phyloP scores from a whole-genome alignment of 64 coral and sea anemone genomes.

The Montipora cactus region DNA sequence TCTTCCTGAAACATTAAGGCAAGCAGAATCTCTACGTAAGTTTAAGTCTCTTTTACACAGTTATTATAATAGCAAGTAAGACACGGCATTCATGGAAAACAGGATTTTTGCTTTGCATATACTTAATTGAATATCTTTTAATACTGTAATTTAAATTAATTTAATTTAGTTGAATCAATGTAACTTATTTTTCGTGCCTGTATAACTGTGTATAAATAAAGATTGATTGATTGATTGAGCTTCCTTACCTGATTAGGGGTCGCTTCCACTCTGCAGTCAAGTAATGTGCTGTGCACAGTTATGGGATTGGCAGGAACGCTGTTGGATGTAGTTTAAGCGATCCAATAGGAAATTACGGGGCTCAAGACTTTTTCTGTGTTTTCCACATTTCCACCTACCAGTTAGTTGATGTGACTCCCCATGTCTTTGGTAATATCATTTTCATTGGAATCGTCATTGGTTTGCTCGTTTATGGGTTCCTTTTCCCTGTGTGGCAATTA shows the following conservation, averaged over 20 bases:
- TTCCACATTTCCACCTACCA: not conserved
- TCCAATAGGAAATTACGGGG: constrained; percentile 25
- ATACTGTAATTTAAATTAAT: no score
- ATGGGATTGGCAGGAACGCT: constrained; percentile 24
- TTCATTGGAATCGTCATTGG: not conserved
- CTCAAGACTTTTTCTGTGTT: not conserved
- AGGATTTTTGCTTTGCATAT: no score
- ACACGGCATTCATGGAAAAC: no score
- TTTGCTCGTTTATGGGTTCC: not conserved
- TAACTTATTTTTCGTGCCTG: no score
- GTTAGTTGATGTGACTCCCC: not conserved
- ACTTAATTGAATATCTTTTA: no score
- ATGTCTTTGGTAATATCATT: not conserved
- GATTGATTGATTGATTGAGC: no score
- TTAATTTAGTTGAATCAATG: no score
- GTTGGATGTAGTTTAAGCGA: constrained; percentile 1
- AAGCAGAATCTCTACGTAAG: no score
- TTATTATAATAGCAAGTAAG: no score
- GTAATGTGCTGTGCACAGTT: constrained; percentile 15
- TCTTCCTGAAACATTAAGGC: not conserved
- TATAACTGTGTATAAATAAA: no score
- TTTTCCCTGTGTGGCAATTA: not conserved
- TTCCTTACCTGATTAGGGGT: not conserved
- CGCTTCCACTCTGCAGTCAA: constrained; percentile 7
- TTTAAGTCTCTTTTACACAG: no score